These are phyloP conservation scores for Nerophis ophidion DNA, from an alignment of 2,113 vertebrate species.

Conservation along the genomic window DNA sequence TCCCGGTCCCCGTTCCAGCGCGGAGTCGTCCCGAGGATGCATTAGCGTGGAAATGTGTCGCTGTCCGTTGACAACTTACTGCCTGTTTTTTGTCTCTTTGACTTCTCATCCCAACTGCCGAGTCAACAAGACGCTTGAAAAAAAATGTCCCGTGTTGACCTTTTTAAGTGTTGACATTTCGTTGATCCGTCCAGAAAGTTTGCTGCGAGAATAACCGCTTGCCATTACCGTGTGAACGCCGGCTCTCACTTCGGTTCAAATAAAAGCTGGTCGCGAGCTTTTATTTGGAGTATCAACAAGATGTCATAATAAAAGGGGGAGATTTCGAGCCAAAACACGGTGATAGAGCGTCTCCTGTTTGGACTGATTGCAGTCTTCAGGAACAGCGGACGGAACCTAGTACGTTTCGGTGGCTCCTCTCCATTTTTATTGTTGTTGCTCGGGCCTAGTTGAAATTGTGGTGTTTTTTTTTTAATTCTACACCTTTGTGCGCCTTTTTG, in stretches of 20 bases:
- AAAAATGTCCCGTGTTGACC: neutral
- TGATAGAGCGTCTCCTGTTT: neutral
- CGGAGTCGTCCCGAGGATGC: too few species aligned
- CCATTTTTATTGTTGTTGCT: too few species aligned
- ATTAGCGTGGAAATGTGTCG: too few species aligned
- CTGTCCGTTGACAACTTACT: neutral
- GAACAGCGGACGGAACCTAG: neutral
- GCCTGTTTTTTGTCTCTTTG: neutral
- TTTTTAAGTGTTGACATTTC: neutral
- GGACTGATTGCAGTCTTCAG: constrained; percentile 1
- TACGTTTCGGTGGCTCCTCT: neutral
- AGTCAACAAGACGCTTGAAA: neutral
- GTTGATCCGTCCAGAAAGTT: neutral
- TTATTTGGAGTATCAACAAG: neutral
- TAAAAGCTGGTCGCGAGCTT: neutral
- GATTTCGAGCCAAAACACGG: neutral
- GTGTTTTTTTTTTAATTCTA: too few species aligned
- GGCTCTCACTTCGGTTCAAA: neutral
- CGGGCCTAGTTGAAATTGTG: too few species aligned
- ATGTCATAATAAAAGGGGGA: neutral
- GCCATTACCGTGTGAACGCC: neutral
- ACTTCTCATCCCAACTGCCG: too few species aligned
- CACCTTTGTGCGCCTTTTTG: too few species aligned
- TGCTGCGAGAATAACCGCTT: neutral
- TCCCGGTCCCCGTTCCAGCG: constrained; percentile 12